Percentiles rank a stretch among this genome's conserved stretches.
phyloP scores from a whole-genome alignment of 92 coral and sea anemone genomes.

The Heliopora coerulea region DNA sequence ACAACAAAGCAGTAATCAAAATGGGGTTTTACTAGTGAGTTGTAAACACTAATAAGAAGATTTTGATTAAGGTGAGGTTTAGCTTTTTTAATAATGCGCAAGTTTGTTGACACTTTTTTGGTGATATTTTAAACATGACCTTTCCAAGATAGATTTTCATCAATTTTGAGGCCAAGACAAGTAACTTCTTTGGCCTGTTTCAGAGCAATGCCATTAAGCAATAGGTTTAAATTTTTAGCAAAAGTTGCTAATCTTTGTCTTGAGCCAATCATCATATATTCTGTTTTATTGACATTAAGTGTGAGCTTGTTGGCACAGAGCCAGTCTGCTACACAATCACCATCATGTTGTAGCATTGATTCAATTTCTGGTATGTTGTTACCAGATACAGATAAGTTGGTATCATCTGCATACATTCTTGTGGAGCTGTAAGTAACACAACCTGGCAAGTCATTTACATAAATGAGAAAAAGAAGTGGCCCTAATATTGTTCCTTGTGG shows the following conservation, averaged over 20 bases:
- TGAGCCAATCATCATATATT: slow-evolving; percentile 41
- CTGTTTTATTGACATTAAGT: slow-evolving; percentile 37
- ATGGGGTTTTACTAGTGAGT: too few species aligned
- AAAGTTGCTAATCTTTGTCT: slow-evolving; percentile 45
- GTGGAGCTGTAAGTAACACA: slow-evolving; percentile 25
- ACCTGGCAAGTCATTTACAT: slow-evolving; percentile 45
- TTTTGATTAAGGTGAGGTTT: too few species aligned
- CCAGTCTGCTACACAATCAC: slow-evolving; percentile 37
- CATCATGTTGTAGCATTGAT: slow-evolving; percentile 18
- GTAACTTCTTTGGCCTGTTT: too few species aligned
- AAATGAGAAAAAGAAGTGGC: slow-evolving; percentile 42
- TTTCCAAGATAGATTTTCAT: too few species aligned
- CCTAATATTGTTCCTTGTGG: slow-evolving; percentile 49
- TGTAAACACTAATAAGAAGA: too few species aligned
- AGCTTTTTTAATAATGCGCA: too few species aligned
- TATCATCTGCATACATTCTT: slow-evolving; percentile 48
- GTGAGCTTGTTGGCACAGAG: slow-evolving; percentile 51
- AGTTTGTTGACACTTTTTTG: too few species aligned
- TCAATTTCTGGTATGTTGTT: slow-evolving; percentile 25
- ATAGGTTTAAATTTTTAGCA: too few species aligned
- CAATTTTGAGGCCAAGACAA: too few species aligned
- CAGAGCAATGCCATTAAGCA: too few species aligned
- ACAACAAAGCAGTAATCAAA: too few species aligned
- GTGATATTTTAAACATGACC: too few species aligned
- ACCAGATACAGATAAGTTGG: slow-evolving; percentile 38